phyloP scores from a whole-genome alignment of 2,797 vertebrate genomes.

The Okamejei kenojei region DNA sequence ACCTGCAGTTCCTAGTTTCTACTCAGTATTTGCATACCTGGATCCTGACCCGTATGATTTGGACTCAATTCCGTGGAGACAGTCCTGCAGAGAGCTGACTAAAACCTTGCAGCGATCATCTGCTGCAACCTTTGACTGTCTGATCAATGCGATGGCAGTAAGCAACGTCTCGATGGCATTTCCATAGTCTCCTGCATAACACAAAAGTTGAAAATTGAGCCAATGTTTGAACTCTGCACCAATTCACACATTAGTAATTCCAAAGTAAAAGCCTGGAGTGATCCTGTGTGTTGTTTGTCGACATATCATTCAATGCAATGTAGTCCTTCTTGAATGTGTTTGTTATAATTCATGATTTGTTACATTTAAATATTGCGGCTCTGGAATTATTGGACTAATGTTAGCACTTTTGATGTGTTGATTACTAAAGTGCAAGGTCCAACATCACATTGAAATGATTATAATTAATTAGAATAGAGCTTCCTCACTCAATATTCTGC shows the following conservation, averaged over 20 bases:
- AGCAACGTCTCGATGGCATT: conserved; percentile 88
- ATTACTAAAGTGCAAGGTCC: neutral
- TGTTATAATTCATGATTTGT: neutral
- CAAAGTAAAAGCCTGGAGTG: neutral
- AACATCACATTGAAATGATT: neutral
- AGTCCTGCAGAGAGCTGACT: conserved; percentile 87
- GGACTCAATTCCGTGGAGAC: conserved; percentile 74
- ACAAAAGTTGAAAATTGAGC: rapidly evolving
- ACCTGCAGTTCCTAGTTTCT: too few species aligned
- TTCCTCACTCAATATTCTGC: neutral
- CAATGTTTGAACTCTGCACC: neutral
- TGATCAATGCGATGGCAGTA: conserved; percentile 88
- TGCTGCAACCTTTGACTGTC: conserved; percentile 80
- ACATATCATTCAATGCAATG: neutral
- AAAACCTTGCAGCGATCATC: conserved; percentile 85
- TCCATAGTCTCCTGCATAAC: conserved; percentile 67
- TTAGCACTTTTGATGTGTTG: neutral
- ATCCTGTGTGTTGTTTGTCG: neutral
- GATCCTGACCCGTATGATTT: conserved; percentile 68
- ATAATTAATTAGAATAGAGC: neutral
- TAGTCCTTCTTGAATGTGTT: neutral
- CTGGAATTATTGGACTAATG: neutral
- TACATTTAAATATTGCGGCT: neutral
- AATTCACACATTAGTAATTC: neutral
- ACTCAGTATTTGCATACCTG: conserved; percentile 25